Conservation (phyloP, 2,888 invertebrate genomes). For the Megalurothrips usitatus region DNA sequence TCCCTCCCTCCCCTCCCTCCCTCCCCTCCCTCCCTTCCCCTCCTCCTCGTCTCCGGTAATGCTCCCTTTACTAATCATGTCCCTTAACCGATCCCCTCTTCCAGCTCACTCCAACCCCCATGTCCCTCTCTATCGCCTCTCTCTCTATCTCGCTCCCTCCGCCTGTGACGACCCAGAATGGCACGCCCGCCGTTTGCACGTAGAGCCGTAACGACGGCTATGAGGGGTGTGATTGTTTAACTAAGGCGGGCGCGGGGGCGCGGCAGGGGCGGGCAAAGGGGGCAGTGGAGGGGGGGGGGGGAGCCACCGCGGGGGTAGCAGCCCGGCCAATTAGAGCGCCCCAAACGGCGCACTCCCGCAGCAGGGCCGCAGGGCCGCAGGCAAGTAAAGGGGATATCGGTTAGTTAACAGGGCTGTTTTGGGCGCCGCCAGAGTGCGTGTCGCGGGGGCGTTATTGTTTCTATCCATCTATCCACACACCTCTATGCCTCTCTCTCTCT, state of each 20-base stretch:
- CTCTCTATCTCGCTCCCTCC: background rate
- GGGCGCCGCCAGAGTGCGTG: background rate
- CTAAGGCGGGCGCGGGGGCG: background rate
- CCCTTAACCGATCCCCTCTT: no score
- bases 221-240: slow-evolving; percentile 1
- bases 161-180: background rate
- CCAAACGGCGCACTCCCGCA: background rate
- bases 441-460: background rate
- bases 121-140: no score
- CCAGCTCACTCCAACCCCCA: no score
- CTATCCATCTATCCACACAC: background rate
- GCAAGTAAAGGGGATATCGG: background rate
- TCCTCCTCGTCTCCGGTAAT: no score
- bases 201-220: background rate
- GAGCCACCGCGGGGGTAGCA: background rate
- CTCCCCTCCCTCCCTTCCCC: no score
- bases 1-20: no score
- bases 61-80: no score
- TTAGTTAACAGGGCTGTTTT: background rate
- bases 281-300: background rate
- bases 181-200: background rate
- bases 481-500: background rate
- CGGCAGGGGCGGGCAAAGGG: background rate
- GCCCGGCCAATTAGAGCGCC: background rate
- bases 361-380: no score